Evolutionary conservation across 2,797 vertebrate genomes (phyloP).

Genomic region (Oreochromis grahami): DNA sequence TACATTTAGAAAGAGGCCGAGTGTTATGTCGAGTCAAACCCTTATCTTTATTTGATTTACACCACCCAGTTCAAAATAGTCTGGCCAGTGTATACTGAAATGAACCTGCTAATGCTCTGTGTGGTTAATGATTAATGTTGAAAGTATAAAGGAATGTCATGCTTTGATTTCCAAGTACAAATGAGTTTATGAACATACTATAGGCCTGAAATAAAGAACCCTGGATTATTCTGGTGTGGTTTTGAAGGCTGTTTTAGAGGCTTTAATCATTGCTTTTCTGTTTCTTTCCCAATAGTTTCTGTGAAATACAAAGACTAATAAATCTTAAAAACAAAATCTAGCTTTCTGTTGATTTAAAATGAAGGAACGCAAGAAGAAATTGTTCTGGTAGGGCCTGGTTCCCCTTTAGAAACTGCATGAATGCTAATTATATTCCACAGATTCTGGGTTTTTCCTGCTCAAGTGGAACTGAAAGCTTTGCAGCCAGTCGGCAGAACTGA

Average conservation of each 20-base stretch:
- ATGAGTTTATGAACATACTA: neutral
- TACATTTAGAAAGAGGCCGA: conserved; percentile 2
- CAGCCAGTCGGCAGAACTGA: neutral
- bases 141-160: neutral
- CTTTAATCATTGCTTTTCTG: neutral
- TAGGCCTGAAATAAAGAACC: neutral
- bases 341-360: neutral
- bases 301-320: neutral
- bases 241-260: neutral
- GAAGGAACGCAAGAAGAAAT: neutral
- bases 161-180: neutral
- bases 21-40: conserved; percentile 52
- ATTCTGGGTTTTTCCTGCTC: neutral
- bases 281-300: neutral
- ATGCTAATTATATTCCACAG: neutral
- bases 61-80: conserved; percentile 17
- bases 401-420: neutral
- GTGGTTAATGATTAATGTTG: neutral
- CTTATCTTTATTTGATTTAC: conserved; percentile 70
- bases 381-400: neutral
- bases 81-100: neutral
- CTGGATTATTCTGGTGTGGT: neutral
- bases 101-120: neutral
- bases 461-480: conserved; percentile 3
- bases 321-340: neutral